Evolutionary conservation across 1,140 invertebrate genomes (phyloP).

Genomic region (Oscheius sp.): DNA sequence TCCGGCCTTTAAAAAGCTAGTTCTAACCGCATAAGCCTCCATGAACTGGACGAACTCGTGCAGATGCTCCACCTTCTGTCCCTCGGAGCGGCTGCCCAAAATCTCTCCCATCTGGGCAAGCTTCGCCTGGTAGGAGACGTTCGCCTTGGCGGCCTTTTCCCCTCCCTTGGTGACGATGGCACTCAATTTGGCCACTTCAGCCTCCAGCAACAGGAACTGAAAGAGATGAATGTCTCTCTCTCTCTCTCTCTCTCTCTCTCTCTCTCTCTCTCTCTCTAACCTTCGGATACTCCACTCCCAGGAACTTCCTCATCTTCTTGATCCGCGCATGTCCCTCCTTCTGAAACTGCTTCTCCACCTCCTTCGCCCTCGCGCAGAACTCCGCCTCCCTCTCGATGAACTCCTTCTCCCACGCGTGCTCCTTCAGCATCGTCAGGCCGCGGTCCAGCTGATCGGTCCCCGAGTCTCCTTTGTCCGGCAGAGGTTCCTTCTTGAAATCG

Average conservation of each 20-base stretch:
- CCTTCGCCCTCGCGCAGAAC: background rate
- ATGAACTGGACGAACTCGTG: background rate
- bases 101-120: background rate
- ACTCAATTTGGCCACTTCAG: background rate
- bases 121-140: background rate
- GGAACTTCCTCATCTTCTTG: background rate
- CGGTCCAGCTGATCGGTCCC: background rate
- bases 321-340: background rate
- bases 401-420: background rate
- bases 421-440: background rate
- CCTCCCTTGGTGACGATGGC: background rate
- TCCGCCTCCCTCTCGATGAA: background rate
- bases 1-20: background rate
- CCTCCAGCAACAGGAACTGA: background rate
- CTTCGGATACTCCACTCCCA: background rate
- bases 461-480: background rate
- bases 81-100: background rate
- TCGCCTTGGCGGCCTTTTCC: background rate
- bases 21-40: background rate
- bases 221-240: background rate
- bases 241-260: background rate
- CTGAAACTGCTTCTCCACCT: background rate
- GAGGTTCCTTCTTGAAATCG: background rate
- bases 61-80: background rate
- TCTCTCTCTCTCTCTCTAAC: no score